These are phyloP conservation scores for Channa maculata DNA, from an alignment of 2,113 vertebrate species.

Conservation along the genomic window DNA sequence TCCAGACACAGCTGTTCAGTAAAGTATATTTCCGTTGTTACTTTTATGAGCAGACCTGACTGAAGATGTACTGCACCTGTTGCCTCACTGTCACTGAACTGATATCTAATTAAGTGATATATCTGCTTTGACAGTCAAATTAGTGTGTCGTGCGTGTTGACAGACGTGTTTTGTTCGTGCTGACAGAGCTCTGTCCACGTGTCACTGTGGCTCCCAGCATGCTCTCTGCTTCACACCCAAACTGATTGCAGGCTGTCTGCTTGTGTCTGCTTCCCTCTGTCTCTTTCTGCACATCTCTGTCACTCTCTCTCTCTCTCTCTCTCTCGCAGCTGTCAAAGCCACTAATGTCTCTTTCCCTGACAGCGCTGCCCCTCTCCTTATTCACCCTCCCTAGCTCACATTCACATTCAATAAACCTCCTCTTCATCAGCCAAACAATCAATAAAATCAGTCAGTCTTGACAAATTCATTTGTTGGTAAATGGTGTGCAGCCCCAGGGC, in stretches of 20 bases:
- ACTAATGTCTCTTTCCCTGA: conserved; percentile 54
- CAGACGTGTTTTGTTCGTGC: conserved; percentile 46
- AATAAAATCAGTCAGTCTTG: conserved; percentile 52
- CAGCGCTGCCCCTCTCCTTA: conserved; percentile 13
- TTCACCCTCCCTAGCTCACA: conserved; percentile 6
- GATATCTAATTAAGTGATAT: conserved; percentile 49
- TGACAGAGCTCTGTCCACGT: conserved; percentile 34
- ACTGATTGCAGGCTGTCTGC: conserved; percentile 63
- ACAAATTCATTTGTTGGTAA: conserved; percentile 72
- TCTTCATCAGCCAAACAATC: conserved; percentile 52
- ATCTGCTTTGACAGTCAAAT: conserved; percentile 63
- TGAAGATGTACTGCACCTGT: conserved; percentile 31
- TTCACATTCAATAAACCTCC: conserved; percentile 51
- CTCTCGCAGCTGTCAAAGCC: conserved; percentile 54
- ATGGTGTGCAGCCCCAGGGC: conserved; percentile 38
- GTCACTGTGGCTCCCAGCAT: conserved; percentile 51
- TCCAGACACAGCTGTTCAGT: no score
- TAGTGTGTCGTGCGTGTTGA: conserved; percentile 30
- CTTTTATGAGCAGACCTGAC: conserved; percentile 17
- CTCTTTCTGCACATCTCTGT: conserved; percentile 20
- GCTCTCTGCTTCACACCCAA: conserved; percentile 55
- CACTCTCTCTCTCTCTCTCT: conserved; percentile 24
- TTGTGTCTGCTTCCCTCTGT: conserved; percentile 39
- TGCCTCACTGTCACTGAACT: conserved; percentile 26
- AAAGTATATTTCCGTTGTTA: background rate